These are phyloP conservation scores for Zeuzera pyrina DNA, from an alignment of 2,888 invertebrate species.

Conservation along the genomic window DNA sequence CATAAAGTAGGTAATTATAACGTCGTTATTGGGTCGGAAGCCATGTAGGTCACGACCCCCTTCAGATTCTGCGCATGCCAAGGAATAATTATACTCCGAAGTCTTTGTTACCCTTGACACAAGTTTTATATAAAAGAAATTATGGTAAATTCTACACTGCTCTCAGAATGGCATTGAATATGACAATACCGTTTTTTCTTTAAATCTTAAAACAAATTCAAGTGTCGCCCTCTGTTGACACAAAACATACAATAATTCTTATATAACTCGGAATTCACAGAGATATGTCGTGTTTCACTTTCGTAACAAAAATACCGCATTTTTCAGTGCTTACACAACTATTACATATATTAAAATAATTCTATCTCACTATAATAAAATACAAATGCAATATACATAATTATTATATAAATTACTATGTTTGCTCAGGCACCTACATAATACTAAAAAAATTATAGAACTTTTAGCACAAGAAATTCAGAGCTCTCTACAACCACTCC, in stretches of 20 bases:
- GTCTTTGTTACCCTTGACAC: too few species aligned
- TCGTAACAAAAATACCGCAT: not conserved
- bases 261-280: not conserved
- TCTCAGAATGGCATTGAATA: too few species aligned
- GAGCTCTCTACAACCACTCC: not conserved
- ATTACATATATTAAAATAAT: slow-evolving; percentile 23
- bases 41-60: too few species aligned
- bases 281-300: slow-evolving; percentile 4
- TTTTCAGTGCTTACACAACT: not conserved
- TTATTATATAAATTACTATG: slow-evolving; percentile 17
- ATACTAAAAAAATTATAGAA: slow-evolving; percentile 12
- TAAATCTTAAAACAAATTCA: too few species aligned
- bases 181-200: too few species aligned
- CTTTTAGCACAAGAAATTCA: slow-evolving; percentile 15
- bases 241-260: not conserved
- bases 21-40: too few species aligned
- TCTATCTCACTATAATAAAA: slow-evolving; percentile 39
- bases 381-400: slow-evolving; percentile 28
- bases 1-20: too few species aligned
- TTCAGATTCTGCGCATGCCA: too few species aligned
- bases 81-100: too few species aligned
- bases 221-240: too few species aligned
- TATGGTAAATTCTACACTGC: too few species aligned
- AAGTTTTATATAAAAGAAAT: too few species aligned
- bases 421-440: slow-evolving; percentile 48